These are phyloP conservation scores for Drosophila kokeensis DNA, from an alignment of 2,888 invertebrate species.

Conservation along the genomic window DNA sequence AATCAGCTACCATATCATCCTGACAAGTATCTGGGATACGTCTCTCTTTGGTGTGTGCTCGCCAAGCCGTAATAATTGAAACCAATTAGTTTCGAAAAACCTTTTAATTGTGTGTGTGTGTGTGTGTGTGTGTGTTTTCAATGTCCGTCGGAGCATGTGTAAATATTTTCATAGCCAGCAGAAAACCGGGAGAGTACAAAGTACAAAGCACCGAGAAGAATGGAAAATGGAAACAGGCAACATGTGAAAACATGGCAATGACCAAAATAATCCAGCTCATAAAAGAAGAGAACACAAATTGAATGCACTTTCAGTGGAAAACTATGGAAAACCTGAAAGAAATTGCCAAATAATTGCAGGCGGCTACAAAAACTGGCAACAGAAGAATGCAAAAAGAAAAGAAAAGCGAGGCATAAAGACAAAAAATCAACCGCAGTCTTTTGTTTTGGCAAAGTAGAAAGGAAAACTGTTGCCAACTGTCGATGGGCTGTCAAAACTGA, in stretches of 20 bases:
- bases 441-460: conserved; percentile 44
- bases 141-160: conserved; percentile 64
- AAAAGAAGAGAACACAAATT: conserved; percentile 22
- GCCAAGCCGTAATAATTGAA: conserved; percentile 76
- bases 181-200: conserved; percentile 55
- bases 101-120: conserved; percentile 74
- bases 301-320: conserved; percentile 57
- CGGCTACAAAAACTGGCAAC: conserved; percentile 36
- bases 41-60: conserved; percentile 64
- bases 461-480: conserved; percentile 61
- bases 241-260: conserved; percentile 80
- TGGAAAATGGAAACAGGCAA: conserved; percentile 38
- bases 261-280: conserved; percentile 73
- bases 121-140: conserved; percentile 60
- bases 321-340: conserved; percentile 29
- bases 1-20: conserved; percentile 42
- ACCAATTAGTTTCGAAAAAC: conserved; percentile 81
- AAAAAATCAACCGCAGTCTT: conserved; percentile 72
- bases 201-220: conserved; percentile 23
- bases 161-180: conserved; percentile 73
- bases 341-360: conserved; percentile 77
- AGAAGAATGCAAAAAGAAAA: conserved; percentile 23
- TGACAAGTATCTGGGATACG: conserved; percentile 34
- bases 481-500: conserved; percentile 71
- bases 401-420: conserved; percentile 60